These are phyloP conservation scores for Osmoderma eremita DNA, from an alignment of 2,888 invertebrate genomes.

Conservation along the genomic window DNA sequence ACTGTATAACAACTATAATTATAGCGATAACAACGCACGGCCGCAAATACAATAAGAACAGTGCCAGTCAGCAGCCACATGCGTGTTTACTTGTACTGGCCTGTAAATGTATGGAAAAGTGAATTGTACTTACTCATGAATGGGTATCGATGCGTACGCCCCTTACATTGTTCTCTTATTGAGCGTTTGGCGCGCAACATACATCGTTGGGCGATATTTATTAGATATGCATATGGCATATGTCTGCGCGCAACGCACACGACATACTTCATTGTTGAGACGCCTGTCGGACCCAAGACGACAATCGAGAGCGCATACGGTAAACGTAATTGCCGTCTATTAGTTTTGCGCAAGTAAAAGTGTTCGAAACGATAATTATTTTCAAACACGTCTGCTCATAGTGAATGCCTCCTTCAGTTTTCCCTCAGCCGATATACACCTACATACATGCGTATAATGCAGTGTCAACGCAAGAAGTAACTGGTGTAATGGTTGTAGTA, in stretches of 20 bases:
- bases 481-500: too few species aligned
- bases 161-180: constrained; percentile 35
- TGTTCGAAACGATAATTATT: constrained; percentile 21
- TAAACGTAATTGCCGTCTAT: constrained; percentile 20
- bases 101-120: constrained; percentile 11
- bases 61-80: constrained; percentile 21
- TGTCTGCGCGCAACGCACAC: constrained; percentile 6
- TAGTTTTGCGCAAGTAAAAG: constrained; percentile 22
- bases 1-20: constrained; percentile 22
- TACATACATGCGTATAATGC: too few species aligned
- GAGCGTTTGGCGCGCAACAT: constrained; percentile 4
- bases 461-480: too few species aligned
- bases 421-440: neutral
- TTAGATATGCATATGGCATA: constrained; percentile 29
- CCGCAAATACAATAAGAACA: constrained; percentile 20
- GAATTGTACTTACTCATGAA: constrained; percentile 34
- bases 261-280: constrained; percentile 19
- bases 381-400: constrained; percentile 12
- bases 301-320: neutral
- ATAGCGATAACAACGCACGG: constrained; percentile 20
- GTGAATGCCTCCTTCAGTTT: constrained; percentile 10
- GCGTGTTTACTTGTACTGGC: neutral
- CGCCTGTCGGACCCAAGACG: neutral
- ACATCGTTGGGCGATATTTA: constrained; percentile 23
- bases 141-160: constrained; percentile 18